Evolutionary conservation across 1,140 invertebrate species (phyloP), one percentile per base, ranked within the genome.

Genomic region (Neodiprion pinetum): DNA sequence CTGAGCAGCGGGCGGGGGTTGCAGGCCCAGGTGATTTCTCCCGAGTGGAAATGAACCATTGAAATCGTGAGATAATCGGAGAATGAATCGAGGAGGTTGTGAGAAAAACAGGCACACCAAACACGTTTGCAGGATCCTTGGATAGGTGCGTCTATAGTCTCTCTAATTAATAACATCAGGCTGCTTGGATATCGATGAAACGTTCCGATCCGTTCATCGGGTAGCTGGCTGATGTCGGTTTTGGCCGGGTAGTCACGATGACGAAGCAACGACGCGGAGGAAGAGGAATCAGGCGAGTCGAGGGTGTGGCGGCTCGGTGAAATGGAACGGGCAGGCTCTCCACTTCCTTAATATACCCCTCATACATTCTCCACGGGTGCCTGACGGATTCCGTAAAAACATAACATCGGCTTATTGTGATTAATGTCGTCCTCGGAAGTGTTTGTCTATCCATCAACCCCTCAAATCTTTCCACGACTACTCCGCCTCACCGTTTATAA

Each of bases 401-500:
- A 61, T 17, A 61, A 61, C 53, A 61, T 14, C 53, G n/a, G 53
- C 53, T 61, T 61, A 61, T 61, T 61, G 53, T 61, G 53, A 61
- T 61, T 61, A 61, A 61, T 61, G 53, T 61, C 53, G 53, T 61
- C n/a, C 11, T 61, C 53, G 11, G 53, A 61, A 14, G 11, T 61
- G 53, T 61, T 61, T 61, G 53, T 17, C 53, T 12, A 61, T 61
- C 53, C 53, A 61, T 61, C 53, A 61, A 61, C 53, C 53, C 53
- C n/a, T 61, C 53, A 61, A 61, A 61, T 61, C 53, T 61, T 61
- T 9, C 11, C 53, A 0, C 53, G n/a, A 17, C 53, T 61, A 9
- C 53, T 61, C 53, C 53, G 53, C 53, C 53, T 61, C 53, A 61
- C 53, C 53, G 53, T 61, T 61, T 61, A 61, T 61, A 40, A 40